Evolutionary conservation across 1,140 invertebrate genomes (phyloP).

Genomic region (Myzus persicae): DNA sequence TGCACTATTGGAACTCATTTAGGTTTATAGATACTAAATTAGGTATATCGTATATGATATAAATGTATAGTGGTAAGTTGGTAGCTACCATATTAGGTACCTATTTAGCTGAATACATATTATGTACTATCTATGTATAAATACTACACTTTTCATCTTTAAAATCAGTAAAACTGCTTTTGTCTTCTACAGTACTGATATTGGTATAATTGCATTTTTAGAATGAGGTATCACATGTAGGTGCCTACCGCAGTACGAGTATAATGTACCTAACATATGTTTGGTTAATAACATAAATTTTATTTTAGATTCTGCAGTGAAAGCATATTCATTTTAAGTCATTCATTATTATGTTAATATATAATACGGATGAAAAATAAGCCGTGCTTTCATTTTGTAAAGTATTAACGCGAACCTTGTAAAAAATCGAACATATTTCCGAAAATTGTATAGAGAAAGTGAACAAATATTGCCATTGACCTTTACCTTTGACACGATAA

Average conservation of each 20-base stretch:
- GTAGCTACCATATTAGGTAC: no score
- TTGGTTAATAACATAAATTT: not conserved
- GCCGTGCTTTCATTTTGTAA: not conserved
- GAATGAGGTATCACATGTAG: not conserved
- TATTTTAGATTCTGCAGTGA: not conserved
- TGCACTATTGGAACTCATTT: no score
- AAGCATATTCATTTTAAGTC: conserved; percentile 1
- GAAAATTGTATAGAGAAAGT: conserved; percentile 32
- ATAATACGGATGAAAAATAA: not conserved
- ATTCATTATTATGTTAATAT: not conserved
- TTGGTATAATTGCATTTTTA: not conserved
- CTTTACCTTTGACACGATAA: conserved; percentile 51
- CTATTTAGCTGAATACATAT: no score
- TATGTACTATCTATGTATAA: not conserved
- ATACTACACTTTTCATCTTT: not conserved
- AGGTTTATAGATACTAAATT: no score
- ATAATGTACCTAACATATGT: not conserved
- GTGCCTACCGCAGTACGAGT: no score
- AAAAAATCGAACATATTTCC: conserved; percentile 20
- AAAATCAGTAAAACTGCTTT: not conserved
- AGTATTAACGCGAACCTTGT: not conserved
- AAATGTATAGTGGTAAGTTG: no score
- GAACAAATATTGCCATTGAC: conserved; percentile 28
- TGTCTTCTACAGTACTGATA: not conserved
- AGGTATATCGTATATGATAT: no score